Conservation (phyloP, 2,888 invertebrate genomes). For the Andrena chrysosceles region DNA sequence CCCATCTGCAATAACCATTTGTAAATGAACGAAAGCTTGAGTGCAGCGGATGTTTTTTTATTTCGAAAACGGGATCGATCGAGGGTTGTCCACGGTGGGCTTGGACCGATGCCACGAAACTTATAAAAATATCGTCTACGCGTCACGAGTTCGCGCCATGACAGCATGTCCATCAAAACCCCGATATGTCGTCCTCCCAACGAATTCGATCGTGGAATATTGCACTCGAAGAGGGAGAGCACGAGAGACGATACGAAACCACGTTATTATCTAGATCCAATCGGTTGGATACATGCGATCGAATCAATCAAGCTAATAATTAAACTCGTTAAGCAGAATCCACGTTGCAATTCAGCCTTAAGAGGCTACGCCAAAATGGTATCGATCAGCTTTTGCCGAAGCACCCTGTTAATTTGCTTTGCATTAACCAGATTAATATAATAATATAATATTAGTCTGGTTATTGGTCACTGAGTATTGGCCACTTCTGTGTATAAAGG, state of each 20-base stretch:
- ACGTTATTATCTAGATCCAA: constrained; percentile 5
- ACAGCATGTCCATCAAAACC: constrained; percentile 53
- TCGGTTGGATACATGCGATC: neutral
- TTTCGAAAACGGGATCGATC: constrained; percentile 36
- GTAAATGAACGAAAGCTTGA: constrained; percentile 3
- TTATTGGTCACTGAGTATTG: no score
- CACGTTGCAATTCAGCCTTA: neutral
- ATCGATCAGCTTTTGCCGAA: neutral
- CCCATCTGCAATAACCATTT: neutral
- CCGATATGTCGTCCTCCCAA: constrained; percentile 36
- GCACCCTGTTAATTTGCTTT: neutral
- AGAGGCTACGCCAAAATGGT: neutral
- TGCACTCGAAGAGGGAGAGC: neutral
- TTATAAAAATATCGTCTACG: constrained; percentile 70
- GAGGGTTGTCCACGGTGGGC: constrained; percentile 32
- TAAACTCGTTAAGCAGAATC: neutral
- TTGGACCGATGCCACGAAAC: constrained; percentile 69
- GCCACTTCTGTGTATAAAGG: no score
- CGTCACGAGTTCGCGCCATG: constrained; percentile 61
- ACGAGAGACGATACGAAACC: neutral
- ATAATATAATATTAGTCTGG: no score
- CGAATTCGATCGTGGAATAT: constrained; percentile 31
- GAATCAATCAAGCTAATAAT: constrained; percentile 10
- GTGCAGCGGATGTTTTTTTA: constrained; percentile 11
- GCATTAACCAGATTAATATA: neutral